These are phyloP conservation scores for Melanotaenia maccullochi DNA, from an alignment of 2,797 vertebrate genomes.

Conservation along the genomic window DNA sequence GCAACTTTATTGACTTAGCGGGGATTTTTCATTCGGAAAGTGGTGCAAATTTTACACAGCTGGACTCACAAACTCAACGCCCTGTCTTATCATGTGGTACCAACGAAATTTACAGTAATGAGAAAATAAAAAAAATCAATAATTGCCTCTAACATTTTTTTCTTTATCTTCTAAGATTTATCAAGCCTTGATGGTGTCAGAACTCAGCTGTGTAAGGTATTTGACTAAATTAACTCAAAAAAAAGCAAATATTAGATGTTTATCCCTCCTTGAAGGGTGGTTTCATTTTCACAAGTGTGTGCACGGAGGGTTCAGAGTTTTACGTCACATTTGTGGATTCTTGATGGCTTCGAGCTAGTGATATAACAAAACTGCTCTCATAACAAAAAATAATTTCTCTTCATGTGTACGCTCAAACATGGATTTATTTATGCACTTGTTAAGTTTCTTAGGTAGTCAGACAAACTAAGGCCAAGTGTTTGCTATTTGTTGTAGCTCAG, in stretches of 20 bases:
- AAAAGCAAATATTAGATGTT: background rate
- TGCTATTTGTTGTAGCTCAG: background rate
- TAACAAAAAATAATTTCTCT: background rate
- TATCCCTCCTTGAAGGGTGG: background rate
- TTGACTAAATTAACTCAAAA: background rate
- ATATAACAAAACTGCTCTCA: background rate
- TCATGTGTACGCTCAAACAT: background rate
- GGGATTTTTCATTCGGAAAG: too few species aligned
- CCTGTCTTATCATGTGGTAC: too few species aligned
- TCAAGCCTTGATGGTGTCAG: background rate
- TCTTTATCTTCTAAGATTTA: background rate
- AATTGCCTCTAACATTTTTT: too few species aligned
- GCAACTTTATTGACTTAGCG: too few species aligned
- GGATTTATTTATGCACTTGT: background rate
- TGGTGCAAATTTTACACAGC: too few species aligned
- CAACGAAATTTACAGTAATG: too few species aligned
- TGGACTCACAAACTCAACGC: too few species aligned
- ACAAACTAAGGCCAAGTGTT: background rate
- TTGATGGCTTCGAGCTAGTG: background rate
- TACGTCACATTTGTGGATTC: background rate
- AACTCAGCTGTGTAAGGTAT: background rate
- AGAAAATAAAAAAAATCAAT: too few species aligned
- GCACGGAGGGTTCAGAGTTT: background rate
- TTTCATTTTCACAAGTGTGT: background rate
- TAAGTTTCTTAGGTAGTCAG: background rate